phyloP scores from a whole-genome alignment of 2,888 invertebrate species.

The Serrognathus titanus region DNA sequence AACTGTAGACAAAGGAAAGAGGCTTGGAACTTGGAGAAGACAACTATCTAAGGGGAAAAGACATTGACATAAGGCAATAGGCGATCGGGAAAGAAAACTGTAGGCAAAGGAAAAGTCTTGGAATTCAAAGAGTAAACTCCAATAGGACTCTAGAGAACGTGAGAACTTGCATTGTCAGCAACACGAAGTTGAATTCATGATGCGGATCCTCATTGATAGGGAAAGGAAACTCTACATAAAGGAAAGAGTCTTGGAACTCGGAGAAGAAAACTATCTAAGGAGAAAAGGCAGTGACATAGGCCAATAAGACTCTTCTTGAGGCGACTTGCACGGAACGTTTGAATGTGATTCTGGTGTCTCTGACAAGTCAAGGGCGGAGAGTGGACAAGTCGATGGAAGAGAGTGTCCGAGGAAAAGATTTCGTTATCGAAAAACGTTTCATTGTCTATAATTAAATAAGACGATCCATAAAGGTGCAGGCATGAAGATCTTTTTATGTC shows the following conservation, averaged over 20 bases:
- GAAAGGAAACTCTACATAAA: no score
- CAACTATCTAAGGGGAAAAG: conserved; percentile 55
- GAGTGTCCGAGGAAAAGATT: conserved; percentile 60
- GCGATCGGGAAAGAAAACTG: no score
- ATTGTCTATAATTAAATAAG: conserved; percentile 53
- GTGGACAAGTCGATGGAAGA: conserved; percentile 57
- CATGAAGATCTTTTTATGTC: no score
- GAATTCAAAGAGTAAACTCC: no score
- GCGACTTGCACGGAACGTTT: conserved; percentile 53
- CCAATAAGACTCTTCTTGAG: conserved; percentile 38
- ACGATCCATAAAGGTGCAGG: no score
- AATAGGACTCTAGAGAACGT: no score
- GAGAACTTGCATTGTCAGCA: no score
- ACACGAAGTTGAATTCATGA: conserved; percentile 39
- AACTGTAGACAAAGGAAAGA: conserved; percentile 37
- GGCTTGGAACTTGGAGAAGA: conserved; percentile 49
- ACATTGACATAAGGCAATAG: no score
- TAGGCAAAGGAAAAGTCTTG: no score
- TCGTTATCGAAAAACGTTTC: conserved; percentile 58
- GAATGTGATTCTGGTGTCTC: no score
- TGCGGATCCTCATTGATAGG: conserved; percentile 37
- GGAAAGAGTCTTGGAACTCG: conserved; percentile 40
- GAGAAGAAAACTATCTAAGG: conserved; percentile 57
- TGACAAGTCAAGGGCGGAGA: conserved; percentile 56
- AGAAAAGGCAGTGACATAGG: conserved; percentile 49